These are phyloP conservation scores for Drosophila siamana DNA, from an alignment of 2,888 invertebrate genomes.

Conservation along the genomic window DNA sequence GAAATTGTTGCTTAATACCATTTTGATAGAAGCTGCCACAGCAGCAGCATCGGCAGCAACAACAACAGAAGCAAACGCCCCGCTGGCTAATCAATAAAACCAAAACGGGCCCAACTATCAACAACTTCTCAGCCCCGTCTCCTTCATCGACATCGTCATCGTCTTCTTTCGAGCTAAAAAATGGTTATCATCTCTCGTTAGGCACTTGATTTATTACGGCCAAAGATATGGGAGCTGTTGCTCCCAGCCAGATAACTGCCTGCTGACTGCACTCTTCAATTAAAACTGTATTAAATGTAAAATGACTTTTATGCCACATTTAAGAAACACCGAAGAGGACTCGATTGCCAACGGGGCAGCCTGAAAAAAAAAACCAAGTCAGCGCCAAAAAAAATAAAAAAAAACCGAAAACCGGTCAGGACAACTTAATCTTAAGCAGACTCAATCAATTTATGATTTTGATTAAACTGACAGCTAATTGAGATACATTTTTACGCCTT, in stretches of 20 bases:
- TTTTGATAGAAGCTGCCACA: conserved; percentile 39
- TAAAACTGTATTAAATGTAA: conserved; percentile 77
- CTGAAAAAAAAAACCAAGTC: too few relatives aligned
- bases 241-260: conserved; percentile 1
- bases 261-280: conserved; percentile 52
- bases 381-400: not conserved
- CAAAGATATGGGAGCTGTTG: conserved; percentile 6
- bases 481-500: conserved; percentile 64
- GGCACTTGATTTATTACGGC: conserved; percentile 58
- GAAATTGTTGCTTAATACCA: conserved; percentile 2
- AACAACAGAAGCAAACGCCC: conserved; percentile 42
- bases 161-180: conserved; percentile 33
- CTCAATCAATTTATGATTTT: conserved; percentile 65
- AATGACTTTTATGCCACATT: conserved; percentile 62
- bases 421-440: conserved; percentile 68
- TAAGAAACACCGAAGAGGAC: conserved; percentile 16
- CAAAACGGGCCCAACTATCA: conserved; percentile 58
- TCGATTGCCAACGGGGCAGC: not conserved
- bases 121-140: conserved; percentile 32
- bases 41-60: conserved; percentile 16
- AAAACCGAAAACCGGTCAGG: conserved; percentile 53
- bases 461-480: conserved; percentile 72
- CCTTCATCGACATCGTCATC: conserved; percentile 24
- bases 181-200: conserved; percentile 73
- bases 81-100: conserved; percentile 71